Evolutionary conservation across 1,140 invertebrate species (phyloP), one percentile per base, ranked within the genome.

Genomic region (Matsumurasca onukii): DNA sequence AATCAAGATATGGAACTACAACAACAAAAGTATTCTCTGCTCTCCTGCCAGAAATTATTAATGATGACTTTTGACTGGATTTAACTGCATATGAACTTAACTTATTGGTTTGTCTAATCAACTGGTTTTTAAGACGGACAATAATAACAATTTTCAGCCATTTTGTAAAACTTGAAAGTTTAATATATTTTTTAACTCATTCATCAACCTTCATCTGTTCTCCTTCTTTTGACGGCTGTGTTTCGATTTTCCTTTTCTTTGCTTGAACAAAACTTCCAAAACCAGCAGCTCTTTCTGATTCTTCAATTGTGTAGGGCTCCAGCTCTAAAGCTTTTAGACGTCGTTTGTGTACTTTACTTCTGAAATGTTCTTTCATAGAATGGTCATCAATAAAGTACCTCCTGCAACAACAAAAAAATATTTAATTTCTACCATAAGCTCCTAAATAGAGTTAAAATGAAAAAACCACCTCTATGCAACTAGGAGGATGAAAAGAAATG

Each of bases 291-390:
- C 89, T 82, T 77, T 97, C 93, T 0, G 95, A 93, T 75, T 98
- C 97, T 79, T 94, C 91, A 69, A 97, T 89, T 22, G 85, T 89
- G 76, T 98, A 98, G 0, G 95, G 95, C 78, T 97, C 94, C 51
- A 88, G 73, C 80, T 97, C 91, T n/a, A 98, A 80, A 0, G 92
- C 93, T 79, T 98, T 98, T 57, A 98, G 76, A 68, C 95, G 85
- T 72, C 93, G 84, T 79, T 98, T 98, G 76, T 98, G 96, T 9
- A 91, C 77, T 81, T 98, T 98, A 0, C 91, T 91, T 73, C 85
- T 86, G 74, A 95, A 94, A 82, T 98, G 95, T 73, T 90, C 88
- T 66, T 87, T 83, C 48, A 98, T 77, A 5, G 95, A 88, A 69
- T 85, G 81, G 52, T 91, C 82, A 76, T 91, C 87, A 70, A 97